Conservation (phyloP, 2,797 vertebrate genomes). For the Choloepus didactylus region DNA sequence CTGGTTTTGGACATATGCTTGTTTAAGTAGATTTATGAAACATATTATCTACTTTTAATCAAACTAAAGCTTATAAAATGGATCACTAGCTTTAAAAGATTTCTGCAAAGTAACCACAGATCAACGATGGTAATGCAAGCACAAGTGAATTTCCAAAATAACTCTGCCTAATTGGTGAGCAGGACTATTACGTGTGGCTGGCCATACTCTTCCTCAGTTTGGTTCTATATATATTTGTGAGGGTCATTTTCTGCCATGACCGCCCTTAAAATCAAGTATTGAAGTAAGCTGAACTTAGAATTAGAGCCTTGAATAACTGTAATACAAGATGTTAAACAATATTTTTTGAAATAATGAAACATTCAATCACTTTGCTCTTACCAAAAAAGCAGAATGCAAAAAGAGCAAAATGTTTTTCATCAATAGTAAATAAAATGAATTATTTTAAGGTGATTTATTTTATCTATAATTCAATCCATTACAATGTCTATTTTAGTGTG, state of each 20-base stretch:
- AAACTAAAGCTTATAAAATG: background rate
- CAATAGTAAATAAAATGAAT: background rate
- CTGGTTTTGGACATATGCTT: background rate
- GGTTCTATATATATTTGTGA: background rate
- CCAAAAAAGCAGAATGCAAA: background rate
- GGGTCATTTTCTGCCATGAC: background rate
- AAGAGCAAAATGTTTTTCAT: background rate
- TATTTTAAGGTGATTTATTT: background rate
- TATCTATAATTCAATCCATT: background rate
- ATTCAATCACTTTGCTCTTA: background rate
- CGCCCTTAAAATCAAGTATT: background rate
- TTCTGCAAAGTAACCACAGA: background rate
- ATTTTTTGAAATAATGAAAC: background rate
- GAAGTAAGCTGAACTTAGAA: background rate
- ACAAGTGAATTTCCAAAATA: background rate
- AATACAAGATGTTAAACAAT: background rate
- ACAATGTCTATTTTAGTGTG: background rate
- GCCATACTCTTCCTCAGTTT: background rate
- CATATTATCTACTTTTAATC: background rate
- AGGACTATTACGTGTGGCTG: background rate
- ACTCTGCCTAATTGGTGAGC: background rate
- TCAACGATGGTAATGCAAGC: background rate
- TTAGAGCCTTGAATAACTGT: background rate
- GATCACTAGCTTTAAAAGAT: background rate
- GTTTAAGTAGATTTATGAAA: background rate